Base-by-base conservation (phyloP, 2,888 invertebrate genomes). In the Diabrotica balteata region DNA sequence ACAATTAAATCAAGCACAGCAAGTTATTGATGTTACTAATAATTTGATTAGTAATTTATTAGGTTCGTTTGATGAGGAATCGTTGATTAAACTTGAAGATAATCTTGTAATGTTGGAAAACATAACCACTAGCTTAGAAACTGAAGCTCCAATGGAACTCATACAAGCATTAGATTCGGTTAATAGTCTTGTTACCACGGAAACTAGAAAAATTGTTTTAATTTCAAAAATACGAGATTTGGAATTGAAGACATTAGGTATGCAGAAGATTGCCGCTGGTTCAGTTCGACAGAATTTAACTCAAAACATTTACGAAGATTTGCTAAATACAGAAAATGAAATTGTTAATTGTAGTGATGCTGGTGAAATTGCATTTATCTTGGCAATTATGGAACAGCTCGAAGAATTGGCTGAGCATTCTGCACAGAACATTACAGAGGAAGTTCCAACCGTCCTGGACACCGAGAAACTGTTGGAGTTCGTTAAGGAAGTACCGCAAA, bases 271-370 rank as follows among this genome's bases (percentile, higher is more conserved):
- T 11, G n/a, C 44, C 8, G 11, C 8, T 9, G 55, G 55, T 5
- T 17, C 43, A 17, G 45, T 57, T 8, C 55, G 17, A 45, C 43
- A 57, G 17, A 45, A 7, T 10, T 17, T 57, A 8, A 49, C 22
- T 63, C 49, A 66, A 69, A 58, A 43, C 17, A 44, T 50, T 8
- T 51, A 50, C 42, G 57, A 64, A 58, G 54, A 60, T 45, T n/a
- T 58, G 59, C 11, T 45, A 9, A 44, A 44, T 4, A 7, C 53
- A 9, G 43, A 60, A 47, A 9, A 59, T 17, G 32, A 55, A 4
- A 64, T 65, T 46, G 63, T 50, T 63, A 11, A 17, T 45, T 57
- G 11, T 45, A 57, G 45, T 45, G 11, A 45, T 45, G 17, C 8
- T 7, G 55, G 45, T 11, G 45, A 8, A 57, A 45, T 57, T 2